Base-by-base conservation (phyloP, 37 sponge, comb jelly and placozoan genomes). In the Halichondria panicea region DNA sequence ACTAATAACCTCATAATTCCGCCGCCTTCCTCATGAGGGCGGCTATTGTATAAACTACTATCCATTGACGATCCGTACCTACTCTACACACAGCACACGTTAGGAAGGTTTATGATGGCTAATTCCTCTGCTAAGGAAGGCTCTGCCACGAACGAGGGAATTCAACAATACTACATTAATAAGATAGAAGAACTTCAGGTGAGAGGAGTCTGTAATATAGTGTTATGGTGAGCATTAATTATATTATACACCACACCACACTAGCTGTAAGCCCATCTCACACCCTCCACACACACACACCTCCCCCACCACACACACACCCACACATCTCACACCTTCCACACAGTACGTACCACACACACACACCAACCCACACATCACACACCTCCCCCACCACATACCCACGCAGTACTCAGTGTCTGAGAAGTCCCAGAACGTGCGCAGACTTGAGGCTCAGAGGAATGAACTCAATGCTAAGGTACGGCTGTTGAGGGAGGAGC, bases 391-490 rank as follows among this genome's bases (percentile, higher is more conserved):
- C 36, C 38, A 60, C 11, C 58, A 34, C 31, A 38, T 69, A 30
- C 68, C 4, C 63, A 41, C 48, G 1, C 70, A 95, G 94, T 70
- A 90, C 28, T 30, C 83, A 11, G 82, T 93, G 6, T 74, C 83
- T 9, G 96, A 90, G 60, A 98, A 93, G 68, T 74, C 91, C 18
- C 99, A 98, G 74, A 91, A 98, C 63, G 76, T 98, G 46, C 66
- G 99, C 1, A 81, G 99, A 37, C 71, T 98, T 1, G 99, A 98
- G 81, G 99, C 99, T 22, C 99, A 98, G 76, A 75, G 99, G 75
- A 98, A 98, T 76, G 99, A 98, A 38, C 85, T 98, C 48, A 98
- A 98, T 62, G 91, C 99, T 18, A 98, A 95, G 90, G 99, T 98
- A 36, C 80, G 99, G 0, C 81, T 83, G 35, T 67, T 98, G 32